Conservation (phyloP, 2,797 vertebrate species). For the Rhynchonycteris naso region DNA sequence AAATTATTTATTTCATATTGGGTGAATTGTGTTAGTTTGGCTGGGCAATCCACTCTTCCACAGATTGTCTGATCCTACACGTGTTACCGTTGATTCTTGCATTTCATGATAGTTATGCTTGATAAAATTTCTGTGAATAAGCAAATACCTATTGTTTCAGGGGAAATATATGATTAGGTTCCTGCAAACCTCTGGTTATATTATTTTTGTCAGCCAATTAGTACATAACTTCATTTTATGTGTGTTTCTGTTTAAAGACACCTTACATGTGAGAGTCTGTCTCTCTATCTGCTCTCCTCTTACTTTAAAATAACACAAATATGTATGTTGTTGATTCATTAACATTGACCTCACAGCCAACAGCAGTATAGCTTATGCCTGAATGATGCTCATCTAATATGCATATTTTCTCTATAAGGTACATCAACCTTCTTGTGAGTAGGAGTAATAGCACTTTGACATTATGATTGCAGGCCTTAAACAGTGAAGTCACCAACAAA, state of each 20-base stretch:
- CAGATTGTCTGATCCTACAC: not conserved
- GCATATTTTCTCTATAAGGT: not conserved
- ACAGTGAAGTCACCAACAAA: not conserved
- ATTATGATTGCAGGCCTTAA: not conserved
- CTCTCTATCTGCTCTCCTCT: too few species aligned
- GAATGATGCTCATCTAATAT: not conserved
- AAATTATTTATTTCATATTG: too few species aligned
- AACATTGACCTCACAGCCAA: not conserved
- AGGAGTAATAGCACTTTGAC: not conserved
- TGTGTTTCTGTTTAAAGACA: slow-evolving; percentile 9
- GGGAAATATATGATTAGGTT: not conserved
- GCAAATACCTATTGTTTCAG: not conserved
- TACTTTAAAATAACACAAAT: too few species aligned
- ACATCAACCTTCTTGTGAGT: not conserved
- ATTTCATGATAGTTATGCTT: not conserved
- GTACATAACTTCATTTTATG: not conserved
- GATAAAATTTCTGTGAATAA: not conserved
- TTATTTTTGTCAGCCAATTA: not conserved
- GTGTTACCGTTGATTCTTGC: not conserved
- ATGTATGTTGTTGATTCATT: not conserved
- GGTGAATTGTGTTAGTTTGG: too few species aligned
- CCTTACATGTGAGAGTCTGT: not conserved
- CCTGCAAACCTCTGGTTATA: not conserved
- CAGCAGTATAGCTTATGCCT: not conserved
- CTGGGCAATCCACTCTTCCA: not conserved